These are phyloP conservation scores for Eutrigla gurnardus DNA, from an alignment of 2,797 vertebrate genomes.

Conservation along the genomic window DNA sequence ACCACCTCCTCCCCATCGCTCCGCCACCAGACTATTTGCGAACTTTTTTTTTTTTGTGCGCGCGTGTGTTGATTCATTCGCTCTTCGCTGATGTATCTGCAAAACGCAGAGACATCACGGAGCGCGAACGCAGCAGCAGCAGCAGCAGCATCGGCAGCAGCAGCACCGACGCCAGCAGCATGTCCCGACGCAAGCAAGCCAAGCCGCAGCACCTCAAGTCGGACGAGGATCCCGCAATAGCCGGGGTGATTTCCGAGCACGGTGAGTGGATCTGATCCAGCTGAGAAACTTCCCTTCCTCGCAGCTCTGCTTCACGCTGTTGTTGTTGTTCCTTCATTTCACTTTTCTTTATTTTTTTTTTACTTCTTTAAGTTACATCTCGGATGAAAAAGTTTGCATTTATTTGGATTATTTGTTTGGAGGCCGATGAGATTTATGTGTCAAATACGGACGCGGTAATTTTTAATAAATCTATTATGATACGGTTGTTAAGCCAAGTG, in stretches of 20 bases:
- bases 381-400: constrained; percentile 2
- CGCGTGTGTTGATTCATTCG: constrained; percentile 72
- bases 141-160: constrained; percentile 57
- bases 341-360: constrained; percentile 5
- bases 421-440: not conserved
- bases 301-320: not conserved
- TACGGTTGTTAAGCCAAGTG: not conserved
- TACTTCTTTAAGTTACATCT: not conserved
- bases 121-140: constrained; percentile 80
- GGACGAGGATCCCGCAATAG: constrained; percentile 92
- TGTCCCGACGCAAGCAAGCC: constrained; percentile 99
- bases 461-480: not conserved
- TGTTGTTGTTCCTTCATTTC: not conserved
- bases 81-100: constrained; percentile 92
- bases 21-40: constrained; percentile 84
- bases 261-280: constrained; percentile 85
- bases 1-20: constrained; percentile 23
- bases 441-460: not conserved
- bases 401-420: not conserved
- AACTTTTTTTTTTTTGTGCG: constrained; percentile 69
- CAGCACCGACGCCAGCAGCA: constrained; percentile 85
- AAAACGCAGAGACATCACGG: constrained; percentile 88
- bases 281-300: constrained; percentile 11
- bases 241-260: constrained; percentile 91
- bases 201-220: constrained; percentile 99